phyloP scores from a whole-genome alignment of 1,140 invertebrate species.

The Acromyrmex echinatior region DNA sequence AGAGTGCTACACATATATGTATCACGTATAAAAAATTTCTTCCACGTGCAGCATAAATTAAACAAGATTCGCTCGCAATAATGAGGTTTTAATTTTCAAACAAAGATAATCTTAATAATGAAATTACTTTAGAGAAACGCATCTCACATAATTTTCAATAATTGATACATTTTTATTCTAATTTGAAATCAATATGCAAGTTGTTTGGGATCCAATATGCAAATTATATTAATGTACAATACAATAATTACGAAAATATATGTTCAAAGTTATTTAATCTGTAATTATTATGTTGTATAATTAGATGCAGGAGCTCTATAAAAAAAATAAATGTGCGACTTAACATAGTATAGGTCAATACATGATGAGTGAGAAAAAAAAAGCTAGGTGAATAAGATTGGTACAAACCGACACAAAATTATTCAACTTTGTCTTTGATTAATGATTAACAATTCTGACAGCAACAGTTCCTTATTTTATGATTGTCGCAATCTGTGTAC shows the following conservation, averaged over 20 bases:
- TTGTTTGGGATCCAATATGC: neutral
- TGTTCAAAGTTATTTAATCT: neutral
- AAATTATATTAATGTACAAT: neutral
- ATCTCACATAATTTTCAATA: neutral
- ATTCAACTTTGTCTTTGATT: neutral
- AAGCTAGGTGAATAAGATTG: neutral
- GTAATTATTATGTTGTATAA: constrained; percentile 11
- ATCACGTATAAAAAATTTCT: neutral
- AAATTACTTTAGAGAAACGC: neutral
- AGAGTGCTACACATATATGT: neutral
- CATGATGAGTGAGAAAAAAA: constrained; percentile 26
- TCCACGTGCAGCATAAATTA: constrained; percentile 18
- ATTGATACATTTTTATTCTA: neutral
- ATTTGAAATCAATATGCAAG: neutral
- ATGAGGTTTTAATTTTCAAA: neutral
- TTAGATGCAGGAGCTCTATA: neutral
- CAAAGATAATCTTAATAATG: neutral
- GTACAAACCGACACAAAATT: constrained; percentile 43
- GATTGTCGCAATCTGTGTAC: neutral
- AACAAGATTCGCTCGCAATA: neutral
- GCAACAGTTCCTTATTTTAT: neutral
- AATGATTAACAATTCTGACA: neutral
- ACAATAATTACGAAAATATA: neutral
- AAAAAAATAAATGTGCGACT: neutral
- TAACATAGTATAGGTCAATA: neutral